Percentiles rank a stretch among this genome's conserved stretches.
phyloP scores from a whole-genome alignment of 2,113 vertebrate genomes.

The Zingel zingel region DNA sequence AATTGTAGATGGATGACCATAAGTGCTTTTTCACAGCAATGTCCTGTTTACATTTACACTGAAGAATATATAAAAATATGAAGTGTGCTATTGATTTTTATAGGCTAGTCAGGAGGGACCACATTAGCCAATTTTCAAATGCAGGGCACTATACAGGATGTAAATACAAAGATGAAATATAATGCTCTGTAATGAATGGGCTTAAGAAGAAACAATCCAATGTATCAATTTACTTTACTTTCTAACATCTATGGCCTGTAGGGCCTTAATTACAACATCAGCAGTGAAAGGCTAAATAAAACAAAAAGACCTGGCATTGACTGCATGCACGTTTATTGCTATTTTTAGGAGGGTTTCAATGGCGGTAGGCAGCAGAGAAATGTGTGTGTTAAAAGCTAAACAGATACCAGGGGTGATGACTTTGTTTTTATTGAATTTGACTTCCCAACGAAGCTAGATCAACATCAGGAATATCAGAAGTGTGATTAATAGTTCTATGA shows the following conservation, averaged over 20 bases:
- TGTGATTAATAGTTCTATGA: not conserved
- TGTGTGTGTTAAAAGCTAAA: not conserved
- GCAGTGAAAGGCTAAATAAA: not conserved
- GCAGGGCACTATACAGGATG: not conserved
- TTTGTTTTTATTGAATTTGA: slow-evolving; percentile 1
- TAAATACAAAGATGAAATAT: not conserved
- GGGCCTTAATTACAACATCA: not conserved
- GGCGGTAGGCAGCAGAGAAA: not conserved
- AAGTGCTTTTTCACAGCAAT: no score
- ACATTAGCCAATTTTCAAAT: not conserved
- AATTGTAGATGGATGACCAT: no score
- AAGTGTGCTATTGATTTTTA: no score
- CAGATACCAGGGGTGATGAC: not conserved
- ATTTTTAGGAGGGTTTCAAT: not conserved
- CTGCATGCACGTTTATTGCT: not conserved
- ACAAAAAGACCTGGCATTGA: not conserved
- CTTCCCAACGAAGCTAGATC: not conserved
- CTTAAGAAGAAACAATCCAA: not conserved
- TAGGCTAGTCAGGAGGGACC: not conserved
- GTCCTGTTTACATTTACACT: no score
- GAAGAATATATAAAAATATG: no score
- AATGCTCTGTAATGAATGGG: not conserved
- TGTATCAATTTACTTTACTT: not conserved
- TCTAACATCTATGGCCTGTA: not conserved
- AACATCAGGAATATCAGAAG: not conserved